Base-by-base conservation (phyloP, 2,797 vertebrate genomes). In the Sarcoramphus papa region DNA sequence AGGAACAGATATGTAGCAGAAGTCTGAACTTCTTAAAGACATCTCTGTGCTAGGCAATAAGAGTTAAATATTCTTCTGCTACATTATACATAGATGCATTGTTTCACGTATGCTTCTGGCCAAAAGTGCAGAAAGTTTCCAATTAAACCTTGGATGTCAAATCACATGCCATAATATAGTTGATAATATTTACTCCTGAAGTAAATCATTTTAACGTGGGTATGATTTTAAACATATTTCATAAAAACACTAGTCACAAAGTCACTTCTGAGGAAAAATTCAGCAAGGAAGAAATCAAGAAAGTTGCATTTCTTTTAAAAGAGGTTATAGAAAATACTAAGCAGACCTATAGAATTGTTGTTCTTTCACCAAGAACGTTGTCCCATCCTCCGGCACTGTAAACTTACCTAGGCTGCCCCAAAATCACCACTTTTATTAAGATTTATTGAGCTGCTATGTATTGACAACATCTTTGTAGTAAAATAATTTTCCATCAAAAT, bases 401-500 rank as follows among this genome's bases (percentile, higher is more conserved):
- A 74, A 93, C 35, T 74, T 77, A 86, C 60, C 37, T 17, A 51
- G 16, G 50, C 78, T 89, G 70, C 67, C 84, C 62, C 72, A 17
- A 94, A 88, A 90, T 75, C 41, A 53, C 70, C 7, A 27, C 60
- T 91, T 78, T 22, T 65, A 83, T 75, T 90, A 56, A 85, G 91
- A 20, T 85, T 91, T 72, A 47, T 64, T 79, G 62, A 95, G 81
- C 51, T 84, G 54, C 63, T 47, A 73, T 41, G 25, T 78, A 69
- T 50, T 91, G 93, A 84, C 85, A 86, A 92, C 84, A 91, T 90
- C 89, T 96, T 85, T 90, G 65, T 83, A 79, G 79, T 78, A 75
- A 95, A 95, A 92, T 95, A 88, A 92, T 95, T 96, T 93, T 73
- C 79, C 69, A 93, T 76, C 87, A 78, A 91, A 91, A 96, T 91